Evolutionary conservation across 2,888 invertebrate species (phyloP).

Genomic region (Eristalis tenax): DNA sequence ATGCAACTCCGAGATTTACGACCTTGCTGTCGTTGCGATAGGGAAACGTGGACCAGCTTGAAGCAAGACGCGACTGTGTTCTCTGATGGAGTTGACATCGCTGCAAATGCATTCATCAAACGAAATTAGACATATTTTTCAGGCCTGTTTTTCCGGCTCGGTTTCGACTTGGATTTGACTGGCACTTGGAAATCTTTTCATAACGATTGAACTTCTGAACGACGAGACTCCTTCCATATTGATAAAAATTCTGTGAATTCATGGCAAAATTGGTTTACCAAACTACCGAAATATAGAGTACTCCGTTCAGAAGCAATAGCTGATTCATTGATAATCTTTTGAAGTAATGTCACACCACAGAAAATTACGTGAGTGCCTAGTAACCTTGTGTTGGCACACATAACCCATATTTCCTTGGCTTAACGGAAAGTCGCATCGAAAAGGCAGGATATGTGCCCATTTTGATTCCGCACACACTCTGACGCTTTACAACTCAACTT

Average conservation of each 20-base stretch:
- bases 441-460: constrained; percentile 1
- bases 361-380: not conserved
- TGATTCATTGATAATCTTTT: not conserved
- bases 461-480: not conserved
- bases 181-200: no score
- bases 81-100: not conserved
- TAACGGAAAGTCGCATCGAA: not conserved
- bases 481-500: not conserved
- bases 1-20: constrained; percentile 43
- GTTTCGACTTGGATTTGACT: no score
- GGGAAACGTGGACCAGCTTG: no score
- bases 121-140: no score
- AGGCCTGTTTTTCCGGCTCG: no score
- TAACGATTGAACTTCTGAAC: no score
- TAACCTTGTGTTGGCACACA: not conserved
- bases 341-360: not conserved
- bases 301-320: not conserved
- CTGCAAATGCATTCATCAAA: not conserved
- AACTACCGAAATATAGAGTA: no score
- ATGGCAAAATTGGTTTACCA: no score
- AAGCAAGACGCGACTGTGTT: not conserved
- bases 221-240: no score
- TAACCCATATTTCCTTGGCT: not conserved
- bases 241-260: no score
- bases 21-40: constrained; percentile 1